phyloP scores from a whole-genome alignment of 2,888 invertebrate genomes.

The Hofmannophila pseudospretella region DNA sequence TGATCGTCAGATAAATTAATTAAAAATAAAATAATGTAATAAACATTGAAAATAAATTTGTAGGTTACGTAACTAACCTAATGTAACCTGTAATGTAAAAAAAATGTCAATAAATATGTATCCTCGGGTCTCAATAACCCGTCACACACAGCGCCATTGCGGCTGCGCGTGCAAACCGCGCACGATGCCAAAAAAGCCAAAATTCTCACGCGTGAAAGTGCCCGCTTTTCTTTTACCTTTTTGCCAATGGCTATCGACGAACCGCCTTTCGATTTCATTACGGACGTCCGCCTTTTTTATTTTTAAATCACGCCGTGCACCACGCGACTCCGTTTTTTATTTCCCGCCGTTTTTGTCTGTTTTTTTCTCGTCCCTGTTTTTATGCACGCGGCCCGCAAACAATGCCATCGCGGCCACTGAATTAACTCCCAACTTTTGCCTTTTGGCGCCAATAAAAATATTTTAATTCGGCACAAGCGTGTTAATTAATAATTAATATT shows the following conservation, averaged over 20 bases:
- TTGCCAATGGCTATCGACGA: constrained; percentile 75
- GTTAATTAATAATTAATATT: constrained; percentile 78
- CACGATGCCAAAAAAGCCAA: constrained; percentile 59
- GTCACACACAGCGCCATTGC: too few relatives aligned
- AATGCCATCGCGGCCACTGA: constrained; percentile 71
- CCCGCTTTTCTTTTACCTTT: constrained; percentile 65
- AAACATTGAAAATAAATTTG: too few relatives aligned
- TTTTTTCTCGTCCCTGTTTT: constrained; percentile 65
- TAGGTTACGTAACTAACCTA: too few relatives aligned
- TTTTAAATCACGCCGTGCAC: constrained; percentile 73
- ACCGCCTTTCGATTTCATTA: constrained; percentile 78
- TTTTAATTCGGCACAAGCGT: constrained; percentile 67
- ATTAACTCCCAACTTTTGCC: constrained; percentile 73
- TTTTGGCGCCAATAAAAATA: constrained; percentile 74
- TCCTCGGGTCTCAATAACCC: too few relatives aligned
- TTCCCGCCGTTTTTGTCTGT: constrained; percentile 56
- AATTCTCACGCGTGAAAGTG: constrained; percentile 77
- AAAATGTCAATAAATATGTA: too few relatives aligned
- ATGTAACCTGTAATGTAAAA: too few relatives aligned
- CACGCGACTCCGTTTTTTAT: constrained; percentile 61
- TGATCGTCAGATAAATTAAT: too few relatives aligned
- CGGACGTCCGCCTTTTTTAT: constrained; percentile 74
- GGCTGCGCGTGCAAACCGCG: constrained; percentile 31
- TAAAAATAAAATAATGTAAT: too few relatives aligned
- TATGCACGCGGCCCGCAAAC: constrained; percentile 71